Evolutionary conservation across 2,113 vertebrate genomes (phyloP).

Genomic region (Peucedramus taeniatus): DNA sequence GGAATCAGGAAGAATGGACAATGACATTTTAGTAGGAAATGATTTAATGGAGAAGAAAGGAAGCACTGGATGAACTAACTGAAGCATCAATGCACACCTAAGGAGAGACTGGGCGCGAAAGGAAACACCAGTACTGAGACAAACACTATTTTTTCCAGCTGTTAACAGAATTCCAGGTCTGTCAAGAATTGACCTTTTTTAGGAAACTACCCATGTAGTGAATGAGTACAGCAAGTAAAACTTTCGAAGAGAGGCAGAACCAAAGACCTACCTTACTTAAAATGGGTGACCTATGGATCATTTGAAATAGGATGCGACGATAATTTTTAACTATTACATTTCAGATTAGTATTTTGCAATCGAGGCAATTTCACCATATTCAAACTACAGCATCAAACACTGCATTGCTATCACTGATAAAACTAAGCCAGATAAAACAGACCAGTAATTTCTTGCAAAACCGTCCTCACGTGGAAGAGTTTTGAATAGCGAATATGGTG

Average conservation of each 20-base stretch:
- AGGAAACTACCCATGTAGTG: not conserved
- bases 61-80: not conserved
- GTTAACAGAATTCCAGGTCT: not conserved
- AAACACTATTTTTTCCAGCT: not conserved
- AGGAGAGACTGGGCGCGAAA: not conserved
- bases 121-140: not conserved
- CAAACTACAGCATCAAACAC: not conserved
- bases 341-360: not conserved
- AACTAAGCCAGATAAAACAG: not conserved
- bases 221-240: not conserved
- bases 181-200: not conserved
- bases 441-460: not conserved
- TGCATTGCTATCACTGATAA: not conserved
- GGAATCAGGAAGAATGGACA: constrained; percentile 15
- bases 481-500: accelerated
- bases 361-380: not conserved
- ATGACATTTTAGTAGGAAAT: constrained; percentile 49
- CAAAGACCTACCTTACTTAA: not conserved
- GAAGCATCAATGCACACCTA: not conserved
- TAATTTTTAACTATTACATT: not conserved
- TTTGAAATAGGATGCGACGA: not conserved
- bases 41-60: constrained; percentile 44
- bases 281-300: not conserved
- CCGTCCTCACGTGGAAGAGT: not conserved
- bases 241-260: not conserved